These are phyloP conservation scores for Tetragonula carbonaria DNA, from an alignment of 2,888 invertebrate genomes.

Conservation along the genomic window DNA sequence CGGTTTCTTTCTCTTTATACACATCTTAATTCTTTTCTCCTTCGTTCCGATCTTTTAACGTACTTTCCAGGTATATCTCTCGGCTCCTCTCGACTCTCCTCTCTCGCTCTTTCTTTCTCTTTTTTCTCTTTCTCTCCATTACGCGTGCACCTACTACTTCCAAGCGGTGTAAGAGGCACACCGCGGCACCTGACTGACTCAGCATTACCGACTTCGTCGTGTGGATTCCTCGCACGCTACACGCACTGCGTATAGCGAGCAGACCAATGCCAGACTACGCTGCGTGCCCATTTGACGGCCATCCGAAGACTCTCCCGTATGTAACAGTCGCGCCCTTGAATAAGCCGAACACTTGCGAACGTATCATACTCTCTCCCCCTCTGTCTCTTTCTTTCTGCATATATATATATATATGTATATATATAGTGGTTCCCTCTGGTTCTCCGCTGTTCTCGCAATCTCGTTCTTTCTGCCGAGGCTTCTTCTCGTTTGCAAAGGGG, in stretches of 20 bases:
- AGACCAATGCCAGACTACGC: conserved; percentile 72
- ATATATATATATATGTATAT: too few relatives aligned
- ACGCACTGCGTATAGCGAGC: conserved; percentile 60
- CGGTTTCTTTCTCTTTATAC: conserved; percentile 1
- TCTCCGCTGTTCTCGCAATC: conserved; percentile 17
- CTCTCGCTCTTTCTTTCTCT: background rate
- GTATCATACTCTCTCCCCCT: conserved; percentile 59
- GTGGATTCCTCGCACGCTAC: conserved; percentile 65
- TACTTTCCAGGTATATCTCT: background rate
- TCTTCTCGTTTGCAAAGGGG: conserved; percentile 18
- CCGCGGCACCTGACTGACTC: conserved; percentile 76
- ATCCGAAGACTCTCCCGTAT: conserved; percentile 45
- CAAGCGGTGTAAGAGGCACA: conserved; percentile 35
- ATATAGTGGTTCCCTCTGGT: background rate
- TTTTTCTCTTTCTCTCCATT: background rate
- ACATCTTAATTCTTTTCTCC: background rate
- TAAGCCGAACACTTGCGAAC: conserved; percentile 54
- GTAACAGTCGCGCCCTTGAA: conserved; percentile 68
- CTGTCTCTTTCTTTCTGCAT: conserved; percentile 30
- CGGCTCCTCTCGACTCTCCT: background rate
- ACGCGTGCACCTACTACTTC: conserved; percentile 29
- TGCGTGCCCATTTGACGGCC: conserved; percentile 65
- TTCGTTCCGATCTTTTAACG: background rate
- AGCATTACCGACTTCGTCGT: conserved; percentile 68
- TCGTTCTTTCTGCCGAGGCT: conserved; percentile 19